These are phyloP conservation scores for Strix occidentalis DNA, from an alignment of 2,797 vertebrate species.

Conservation along the genomic window DNA sequence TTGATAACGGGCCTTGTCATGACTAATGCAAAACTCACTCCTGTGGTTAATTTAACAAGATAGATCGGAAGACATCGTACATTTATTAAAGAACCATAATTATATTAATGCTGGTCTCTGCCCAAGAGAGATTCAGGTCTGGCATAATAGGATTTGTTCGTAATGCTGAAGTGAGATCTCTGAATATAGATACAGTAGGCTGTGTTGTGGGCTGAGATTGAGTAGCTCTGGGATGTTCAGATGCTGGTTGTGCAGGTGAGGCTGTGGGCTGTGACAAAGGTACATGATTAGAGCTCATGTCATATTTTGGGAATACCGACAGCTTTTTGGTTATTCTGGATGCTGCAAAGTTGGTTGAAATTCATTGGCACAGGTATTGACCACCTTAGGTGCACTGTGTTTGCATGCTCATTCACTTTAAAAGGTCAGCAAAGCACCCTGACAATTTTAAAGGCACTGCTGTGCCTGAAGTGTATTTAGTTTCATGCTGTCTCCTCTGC, in stretches of 20 bases:
- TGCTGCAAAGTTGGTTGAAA: background rate
- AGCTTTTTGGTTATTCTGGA: background rate
- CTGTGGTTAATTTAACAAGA: constrained; percentile 21
- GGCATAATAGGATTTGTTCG: background rate
- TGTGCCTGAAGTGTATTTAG: background rate
- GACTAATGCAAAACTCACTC: constrained; percentile 35
- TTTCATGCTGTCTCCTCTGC: background rate
- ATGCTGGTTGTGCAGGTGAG: background rate
- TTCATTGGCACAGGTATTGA: background rate
- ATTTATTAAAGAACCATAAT: constrained; percentile 41
- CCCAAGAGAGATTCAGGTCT: background rate
- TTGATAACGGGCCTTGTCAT: constrained; percentile 34
- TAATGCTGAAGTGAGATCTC: background rate
- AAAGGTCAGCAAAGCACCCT: constrained; percentile 1
- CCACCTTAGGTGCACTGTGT: background rate
- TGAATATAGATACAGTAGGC: background rate
- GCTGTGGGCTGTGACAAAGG: background rate
- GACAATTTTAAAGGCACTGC: background rate
- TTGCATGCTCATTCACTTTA: background rate
- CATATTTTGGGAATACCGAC: background rate
- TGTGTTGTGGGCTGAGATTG: background rate
- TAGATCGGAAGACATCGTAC: background rate
- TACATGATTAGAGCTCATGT: background rate
- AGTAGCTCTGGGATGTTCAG: background rate
- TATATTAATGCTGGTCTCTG: constrained; percentile 9